These are phyloP conservation scores for Pogonophryne albipinna DNA, from an alignment of 2,797 vertebrate genomes.

Conservation along the genomic window DNA sequence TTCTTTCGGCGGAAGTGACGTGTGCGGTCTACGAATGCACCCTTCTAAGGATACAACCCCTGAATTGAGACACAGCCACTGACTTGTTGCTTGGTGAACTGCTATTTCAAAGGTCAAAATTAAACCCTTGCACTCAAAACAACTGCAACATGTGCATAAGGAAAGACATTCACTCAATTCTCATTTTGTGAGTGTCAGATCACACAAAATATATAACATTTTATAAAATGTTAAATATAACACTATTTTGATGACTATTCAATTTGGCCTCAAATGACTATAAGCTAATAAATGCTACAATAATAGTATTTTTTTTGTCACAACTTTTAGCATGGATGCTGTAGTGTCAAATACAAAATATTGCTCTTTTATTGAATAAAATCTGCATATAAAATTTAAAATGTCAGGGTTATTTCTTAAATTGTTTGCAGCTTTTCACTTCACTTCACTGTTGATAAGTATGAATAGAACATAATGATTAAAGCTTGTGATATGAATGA, in stretches of 20 bases:
- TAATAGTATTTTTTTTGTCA: neutral
- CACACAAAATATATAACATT: neutral
- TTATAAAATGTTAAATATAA: neutral
- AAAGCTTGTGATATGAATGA: neutral
- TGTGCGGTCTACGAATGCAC: no score
- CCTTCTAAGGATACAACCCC: no score
- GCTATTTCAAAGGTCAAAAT: no score
- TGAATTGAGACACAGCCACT: no score
- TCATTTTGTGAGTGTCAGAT: neutral
- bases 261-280: no score
- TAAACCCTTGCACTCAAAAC: neutral
- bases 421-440: neutral
- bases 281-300: no score
- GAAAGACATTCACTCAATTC: neutral
- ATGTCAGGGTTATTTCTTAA: neutral
- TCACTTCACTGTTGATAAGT: neutral
- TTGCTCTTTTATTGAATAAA: neutral
- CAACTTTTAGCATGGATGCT: neutral
- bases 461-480: neutral
- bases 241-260: neutral
- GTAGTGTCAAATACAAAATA: neutral
- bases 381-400: neutral
- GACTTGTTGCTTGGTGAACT: no score
- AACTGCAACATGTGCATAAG: neutral
- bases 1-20: no score